Percentiles rank a stretch among this genome's conserved stretches.
phyloP scores from a whole-genome alignment of 2,797 vertebrate species.

The Myripristis jacobus region DNA sequence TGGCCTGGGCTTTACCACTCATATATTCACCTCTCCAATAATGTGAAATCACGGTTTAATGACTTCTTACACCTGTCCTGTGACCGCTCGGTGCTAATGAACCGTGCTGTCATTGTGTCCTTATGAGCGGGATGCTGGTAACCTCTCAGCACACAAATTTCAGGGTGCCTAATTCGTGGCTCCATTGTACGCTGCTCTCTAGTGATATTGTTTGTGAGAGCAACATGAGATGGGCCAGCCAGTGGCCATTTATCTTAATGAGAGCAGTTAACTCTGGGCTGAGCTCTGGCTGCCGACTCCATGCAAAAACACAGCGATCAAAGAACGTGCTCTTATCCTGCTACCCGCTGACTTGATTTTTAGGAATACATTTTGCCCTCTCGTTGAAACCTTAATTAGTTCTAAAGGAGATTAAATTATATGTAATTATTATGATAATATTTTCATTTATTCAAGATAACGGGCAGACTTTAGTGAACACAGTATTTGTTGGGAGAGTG shows the following conservation, averaged over 20 bases:
- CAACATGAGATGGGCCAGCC: constrained; percentile 65
- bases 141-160: constrained; percentile 50
- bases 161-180: constrained; percentile 57
- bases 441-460: constrained; percentile 84
- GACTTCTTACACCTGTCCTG: constrained; percentile 61
- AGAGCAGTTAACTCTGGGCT: constrained; percentile 71
- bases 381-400: constrained; percentile 81
- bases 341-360: constrained; percentile 65
- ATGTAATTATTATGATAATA: constrained; percentile 85
- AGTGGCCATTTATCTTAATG: constrained; percentile 78
- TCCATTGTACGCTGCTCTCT: constrained; percentile 54
- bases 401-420: constrained; percentile 84
- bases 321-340: constrained; percentile 51
- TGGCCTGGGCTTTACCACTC: constrained; percentile 16
- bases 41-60: constrained; percentile 49
- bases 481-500: constrained; percentile 74
- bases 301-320: constrained; percentile 40
- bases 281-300: constrained; percentile 56
- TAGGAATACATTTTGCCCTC: constrained; percentile 72
- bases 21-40: constrained; percentile 46
- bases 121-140: constrained; percentile 34
- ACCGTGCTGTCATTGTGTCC: constrained; percentile 59
- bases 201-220: constrained; percentile 67
- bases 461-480: constrained; percentile 72
- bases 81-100: constrained; percentile 51